A percentile compares a stretch with the other conserved stretches of the same genome.
Conservation (phyloP, 2,888 invertebrate species). For the Campopleginae sp. region DNA sequence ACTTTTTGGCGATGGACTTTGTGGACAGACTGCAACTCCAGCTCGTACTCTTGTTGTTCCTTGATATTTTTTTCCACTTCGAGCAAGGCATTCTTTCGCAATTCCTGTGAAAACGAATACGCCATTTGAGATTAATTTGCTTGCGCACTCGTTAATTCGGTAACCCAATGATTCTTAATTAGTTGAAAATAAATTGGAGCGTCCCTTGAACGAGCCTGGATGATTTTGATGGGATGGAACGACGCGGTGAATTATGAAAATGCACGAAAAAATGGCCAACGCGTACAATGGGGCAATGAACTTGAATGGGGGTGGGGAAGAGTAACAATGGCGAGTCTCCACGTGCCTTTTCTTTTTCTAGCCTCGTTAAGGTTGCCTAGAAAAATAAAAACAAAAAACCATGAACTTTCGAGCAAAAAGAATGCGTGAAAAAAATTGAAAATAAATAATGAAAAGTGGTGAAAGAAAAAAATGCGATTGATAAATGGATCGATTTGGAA, state of each 20-base stretch:
- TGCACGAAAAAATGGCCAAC: conserved; percentile 15
- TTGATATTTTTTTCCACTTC: conserved; percentile 88
- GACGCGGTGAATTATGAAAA: conserved; percentile 43
- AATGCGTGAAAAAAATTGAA: not conserved
- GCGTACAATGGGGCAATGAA: not conserved
- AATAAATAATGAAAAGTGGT: not conserved
- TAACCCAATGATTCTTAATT: not conserved
- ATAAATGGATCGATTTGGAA: not conserved
- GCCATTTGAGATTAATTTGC: conserved; percentile 14
- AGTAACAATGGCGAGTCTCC: conserved; percentile 80
- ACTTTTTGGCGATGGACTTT: conserved; percentile 88
- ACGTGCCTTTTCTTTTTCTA: conserved; percentile 88
- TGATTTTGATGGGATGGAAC: conserved; percentile 61
- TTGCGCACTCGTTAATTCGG: not conserved
- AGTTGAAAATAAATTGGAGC: conserved; percentile 2
- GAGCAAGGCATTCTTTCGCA: conserved; percentile 85
- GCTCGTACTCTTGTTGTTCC: conserved; percentile 87
- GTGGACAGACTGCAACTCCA: conserved; percentile 87
- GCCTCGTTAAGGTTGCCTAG: conserved; percentile 87
- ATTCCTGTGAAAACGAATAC: conserved; percentile 83
- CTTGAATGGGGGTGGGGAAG: conserved; percentile 67
- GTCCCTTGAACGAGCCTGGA: conserved; percentile 40
- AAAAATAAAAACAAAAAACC: conserved; percentile 83
- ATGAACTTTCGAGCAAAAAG: conserved; percentile 46
- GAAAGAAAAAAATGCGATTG: too few relatives aligned